Percentiles rank a stretch among this genome's conserved stretches.
phyloP scores from a whole-genome alignment of 2,113 vertebrate genomes.

The Catharus minimus region DNA sequence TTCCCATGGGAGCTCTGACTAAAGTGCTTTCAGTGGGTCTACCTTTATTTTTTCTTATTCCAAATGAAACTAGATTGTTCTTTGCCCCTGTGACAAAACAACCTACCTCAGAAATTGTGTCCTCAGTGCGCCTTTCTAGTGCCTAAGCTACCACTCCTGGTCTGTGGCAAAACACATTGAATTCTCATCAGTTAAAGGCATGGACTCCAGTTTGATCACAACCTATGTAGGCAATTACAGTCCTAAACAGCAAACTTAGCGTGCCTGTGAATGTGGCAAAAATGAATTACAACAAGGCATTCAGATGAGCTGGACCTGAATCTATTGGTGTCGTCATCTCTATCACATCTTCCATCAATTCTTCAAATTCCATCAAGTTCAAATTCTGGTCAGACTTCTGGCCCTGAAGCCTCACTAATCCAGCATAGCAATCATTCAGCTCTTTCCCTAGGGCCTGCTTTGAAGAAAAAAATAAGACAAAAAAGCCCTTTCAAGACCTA shows the following conservation, averaged over 20 bases:
- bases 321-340: neutral
- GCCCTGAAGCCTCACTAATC: neutral
- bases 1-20: neutral
- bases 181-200: neutral
- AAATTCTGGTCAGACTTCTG: neutral
- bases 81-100: neutral
- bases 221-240: neutral
- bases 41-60: neutral
- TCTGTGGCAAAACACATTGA: neutral
- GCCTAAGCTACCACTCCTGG: neutral
- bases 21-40: neutral
- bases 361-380: neutral
- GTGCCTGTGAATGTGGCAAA: neutral
- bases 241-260: neutral
- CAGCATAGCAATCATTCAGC: neutral
- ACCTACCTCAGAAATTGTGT: neutral
- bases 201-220: neutral
- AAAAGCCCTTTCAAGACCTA: neutral
- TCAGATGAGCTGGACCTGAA: neutral
- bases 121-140: neutral
- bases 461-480: neutral
- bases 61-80: neutral
- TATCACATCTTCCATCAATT: neutral
- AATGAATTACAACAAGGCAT: neutral
- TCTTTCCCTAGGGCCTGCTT: neutral